A percentile compares a stretch with the other conserved stretches of the same genome.
Evolutionary conservation across 2,113 vertebrate species (phyloP).

Genomic region (Eulacestoma nigropectus): DNA sequence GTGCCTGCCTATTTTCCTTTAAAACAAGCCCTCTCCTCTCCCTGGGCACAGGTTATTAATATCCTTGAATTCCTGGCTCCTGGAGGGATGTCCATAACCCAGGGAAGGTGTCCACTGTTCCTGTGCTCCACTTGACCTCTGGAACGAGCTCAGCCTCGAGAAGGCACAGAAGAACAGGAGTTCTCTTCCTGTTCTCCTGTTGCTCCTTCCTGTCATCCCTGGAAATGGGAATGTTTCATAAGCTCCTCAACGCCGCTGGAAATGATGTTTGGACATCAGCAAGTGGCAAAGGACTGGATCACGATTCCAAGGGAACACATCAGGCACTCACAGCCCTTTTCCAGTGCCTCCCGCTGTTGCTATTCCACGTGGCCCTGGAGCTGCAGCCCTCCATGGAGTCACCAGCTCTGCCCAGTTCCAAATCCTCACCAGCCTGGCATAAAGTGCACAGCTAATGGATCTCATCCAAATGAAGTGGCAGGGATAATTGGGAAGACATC

Average conservation of each 20-base stretch:
- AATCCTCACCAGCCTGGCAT: not conserved
- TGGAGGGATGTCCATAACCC: not conserved
- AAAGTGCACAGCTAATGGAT: not conserved
- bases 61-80: not conserved
- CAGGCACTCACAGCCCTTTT: not conserved
- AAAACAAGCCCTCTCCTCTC: not conserved
- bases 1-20: not conserved
- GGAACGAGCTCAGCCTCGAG: not conserved
- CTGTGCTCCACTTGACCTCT: not conserved
- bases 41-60: not conserved
- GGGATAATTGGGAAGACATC: not conserved
- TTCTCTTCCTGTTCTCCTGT: too few relatives aligned
- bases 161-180: slow-evolving; percentile 5
- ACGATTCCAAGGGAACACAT: not conserved
- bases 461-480: not conserved
- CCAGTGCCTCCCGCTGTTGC: not conserved
- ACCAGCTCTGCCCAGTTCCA: not conserved
- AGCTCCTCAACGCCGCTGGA: not conserved
- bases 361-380: too few relatives aligned
- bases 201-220: slow-evolving; percentile 20
- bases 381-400: not conserved
- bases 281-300: not conserved
- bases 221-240: not conserved
- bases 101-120: slow-evolving; percentile 13
- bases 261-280: not conserved